phyloP scores from a whole-genome alignment of 2,888 invertebrate genomes.

The Willowsia nigromaculata region DNA sequence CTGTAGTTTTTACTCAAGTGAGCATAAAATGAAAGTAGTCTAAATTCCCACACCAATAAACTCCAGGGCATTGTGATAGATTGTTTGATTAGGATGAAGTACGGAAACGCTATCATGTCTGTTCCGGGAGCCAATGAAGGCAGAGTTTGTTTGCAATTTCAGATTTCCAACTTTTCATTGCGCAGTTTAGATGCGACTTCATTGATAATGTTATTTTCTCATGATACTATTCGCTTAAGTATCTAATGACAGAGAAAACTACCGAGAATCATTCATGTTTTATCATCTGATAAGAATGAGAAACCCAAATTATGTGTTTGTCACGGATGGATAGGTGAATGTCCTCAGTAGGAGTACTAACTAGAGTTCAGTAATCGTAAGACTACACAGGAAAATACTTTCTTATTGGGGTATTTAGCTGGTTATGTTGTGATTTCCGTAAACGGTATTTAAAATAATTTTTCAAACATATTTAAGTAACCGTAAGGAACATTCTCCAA shows the following conservation, averaged over 20 bases:
- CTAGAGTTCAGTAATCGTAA: neutral
- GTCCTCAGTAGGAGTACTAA: neutral
- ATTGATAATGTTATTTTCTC: neutral
- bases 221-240: neutral
- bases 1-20: neutral
- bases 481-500: no score
- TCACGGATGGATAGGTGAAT: constrained; percentile 13
- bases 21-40: constrained; percentile 2
- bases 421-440: no score
- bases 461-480: no score
- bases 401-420: no score
- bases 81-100: neutral
- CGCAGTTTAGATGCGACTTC: neutral
- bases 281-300: neutral
- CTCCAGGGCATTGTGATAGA: neutral
- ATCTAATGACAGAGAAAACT: neutral
- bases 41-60: constrained; percentile 9
- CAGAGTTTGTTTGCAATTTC: neutral
- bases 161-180: neutral
- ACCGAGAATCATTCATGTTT: neutral
- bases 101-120: neutral
- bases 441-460: no score
- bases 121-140: neutral
- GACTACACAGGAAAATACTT: no score
- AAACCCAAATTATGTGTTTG: neutral